Evolutionary conservation across 2,797 vertebrate species (phyloP), one percentile per base, ranked within the genome.

Genomic region (Microctenopoma lineatum): DNA sequence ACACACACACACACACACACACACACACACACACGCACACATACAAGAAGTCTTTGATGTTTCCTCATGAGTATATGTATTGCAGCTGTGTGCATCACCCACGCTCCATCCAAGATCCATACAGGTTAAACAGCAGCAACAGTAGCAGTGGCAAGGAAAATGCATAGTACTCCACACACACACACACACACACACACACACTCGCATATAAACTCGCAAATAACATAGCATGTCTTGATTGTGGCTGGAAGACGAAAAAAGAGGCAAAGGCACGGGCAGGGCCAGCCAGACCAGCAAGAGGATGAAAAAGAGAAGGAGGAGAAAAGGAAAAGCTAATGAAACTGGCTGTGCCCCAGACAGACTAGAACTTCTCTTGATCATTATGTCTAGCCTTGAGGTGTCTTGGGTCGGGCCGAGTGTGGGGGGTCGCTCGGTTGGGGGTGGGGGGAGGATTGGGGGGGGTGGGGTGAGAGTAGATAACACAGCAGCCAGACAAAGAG

Each of bases 321-420:
- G 38, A 64, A 73, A 59, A 85, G 53, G 77, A 71, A 85, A 73
- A 85, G 65, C 79, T 86, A 56, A 89, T 93, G 92, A 89, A 92
- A 91, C 91, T 94, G 94, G 94, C 93, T 90, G 90, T 72, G 83
- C 90, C 94, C 94, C 94, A 96, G 94, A 94, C 94, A 91, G 95
- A 93, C 95, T 92, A 93, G 90, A 92, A 95, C 94, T 95, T 95
- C 95, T 96, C 93, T 87, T 95, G 96, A 96, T 96, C 96, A 95
- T 96, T 96, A 95, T 94, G 96, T 96, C 95, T 95, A 93, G 95
- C 94, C 94, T 96, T 97, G 96, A 97, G 96, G 96, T 98, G 96
- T 96, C 95, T 97, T 90, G 84, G 92, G 91, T 86, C 64, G 39
- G 81, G 62, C 65, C 79, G 90, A 91, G 92, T 93, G 94, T 92